phyloP scores from a whole-genome alignment of 2,797 vertebrate species.

The Neostethus bicornis region DNA sequence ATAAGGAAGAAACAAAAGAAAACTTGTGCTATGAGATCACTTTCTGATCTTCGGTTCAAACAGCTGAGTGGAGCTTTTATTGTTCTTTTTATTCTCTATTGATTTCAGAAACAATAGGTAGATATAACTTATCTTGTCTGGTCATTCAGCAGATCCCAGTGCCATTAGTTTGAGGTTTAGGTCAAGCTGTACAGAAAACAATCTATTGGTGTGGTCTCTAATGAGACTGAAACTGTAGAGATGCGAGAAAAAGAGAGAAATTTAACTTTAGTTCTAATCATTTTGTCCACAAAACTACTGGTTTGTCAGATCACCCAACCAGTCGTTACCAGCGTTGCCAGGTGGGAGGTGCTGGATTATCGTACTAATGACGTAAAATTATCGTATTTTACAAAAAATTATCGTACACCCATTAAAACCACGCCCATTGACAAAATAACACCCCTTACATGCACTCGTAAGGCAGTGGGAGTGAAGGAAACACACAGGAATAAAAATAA shows the following conservation, averaged over 20 bases:
- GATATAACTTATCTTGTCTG: slow-evolving; percentile 43
- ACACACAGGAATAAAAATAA: too few species aligned
- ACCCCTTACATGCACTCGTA: too few species aligned
- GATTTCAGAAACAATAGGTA: slow-evolving; percentile 62
- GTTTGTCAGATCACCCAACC: too few species aligned
- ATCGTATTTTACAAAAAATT: too few species aligned
- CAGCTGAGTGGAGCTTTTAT: slow-evolving; percentile 38
- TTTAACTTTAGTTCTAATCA: too few species aligned
- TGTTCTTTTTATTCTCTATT: slow-evolving; percentile 58
- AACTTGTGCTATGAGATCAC: slow-evolving; percentile 5
- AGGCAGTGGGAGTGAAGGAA: too few species aligned
- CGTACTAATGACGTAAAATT: too few species aligned
- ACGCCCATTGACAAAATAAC: too few species aligned
- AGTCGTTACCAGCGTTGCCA: too few species aligned
- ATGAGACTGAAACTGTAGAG: slow-evolving; percentile 46
- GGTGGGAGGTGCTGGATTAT: too few species aligned
- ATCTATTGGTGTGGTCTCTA: slow-evolving; percentile 17
- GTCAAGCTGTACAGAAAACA: slow-evolving; percentile 25
- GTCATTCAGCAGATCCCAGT: slow-evolving; percentile 63
- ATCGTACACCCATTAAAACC: too few species aligned
- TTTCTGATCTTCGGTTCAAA: slow-evolving; percentile 28
- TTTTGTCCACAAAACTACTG: too few species aligned
- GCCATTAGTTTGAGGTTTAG: slow-evolving; percentile 51
- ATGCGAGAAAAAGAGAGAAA: slow-evolving; percentile 32
- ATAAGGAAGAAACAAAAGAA: slow-evolving; percentile 4